A percentile compares a stretch with the other conserved stretches of the same genome.
phyloP scores from a whole-genome alignment of 1,140 invertebrate species.

The Micrasema minimum region DNA sequence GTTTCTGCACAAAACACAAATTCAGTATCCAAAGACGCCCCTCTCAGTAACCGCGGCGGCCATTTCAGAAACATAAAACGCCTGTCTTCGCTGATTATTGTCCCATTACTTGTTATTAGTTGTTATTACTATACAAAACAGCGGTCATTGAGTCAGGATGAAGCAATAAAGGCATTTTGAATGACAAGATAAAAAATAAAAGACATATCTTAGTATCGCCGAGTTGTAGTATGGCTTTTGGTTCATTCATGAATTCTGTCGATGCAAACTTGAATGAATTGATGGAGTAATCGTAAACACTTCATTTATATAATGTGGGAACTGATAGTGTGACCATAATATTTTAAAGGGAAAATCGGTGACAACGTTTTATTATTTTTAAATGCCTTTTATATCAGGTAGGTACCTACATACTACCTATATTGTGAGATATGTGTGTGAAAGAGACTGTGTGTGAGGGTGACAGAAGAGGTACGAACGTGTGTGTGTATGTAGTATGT shows the following conservation, averaged over 20 bases:
- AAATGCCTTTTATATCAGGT: too few relatives aligned
- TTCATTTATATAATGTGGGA: too few relatives aligned
- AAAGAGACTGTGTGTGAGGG: too few relatives aligned
- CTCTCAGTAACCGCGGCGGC: neutral
- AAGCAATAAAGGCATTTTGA: constrained; percentile 16
- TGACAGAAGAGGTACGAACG: too few relatives aligned
- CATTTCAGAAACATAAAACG: constrained; percentile 21
- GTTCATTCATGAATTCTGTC: constrained; percentile 30
- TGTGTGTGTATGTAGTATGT: too few relatives aligned
- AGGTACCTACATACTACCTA: too few relatives aligned
- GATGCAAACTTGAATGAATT: constrained; percentile 24
- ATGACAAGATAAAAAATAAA: constrained; percentile 29
- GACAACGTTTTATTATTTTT: too few relatives aligned
- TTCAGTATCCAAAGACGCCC: constrained; percentile 16
- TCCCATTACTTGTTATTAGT: constrained; percentile 33
- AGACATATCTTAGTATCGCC: constrained; percentile 6
- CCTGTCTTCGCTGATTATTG: constrained; percentile 30
- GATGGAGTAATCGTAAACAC: neutral
- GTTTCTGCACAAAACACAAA: constrained; percentile 14
- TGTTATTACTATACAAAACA: constrained; percentile 9
- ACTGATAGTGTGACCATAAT: too few relatives aligned
- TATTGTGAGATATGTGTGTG: too few relatives aligned
- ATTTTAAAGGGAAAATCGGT: neutral
- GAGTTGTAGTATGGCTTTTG: constrained; percentile 9
- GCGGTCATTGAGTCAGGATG: constrained; percentile 14